Percentiles rank a stretch among this genome's conserved stretches.
phyloP scores from a whole-genome alignment of 2,797 vertebrate genomes.

The Sciurus carolinensis region DNA sequence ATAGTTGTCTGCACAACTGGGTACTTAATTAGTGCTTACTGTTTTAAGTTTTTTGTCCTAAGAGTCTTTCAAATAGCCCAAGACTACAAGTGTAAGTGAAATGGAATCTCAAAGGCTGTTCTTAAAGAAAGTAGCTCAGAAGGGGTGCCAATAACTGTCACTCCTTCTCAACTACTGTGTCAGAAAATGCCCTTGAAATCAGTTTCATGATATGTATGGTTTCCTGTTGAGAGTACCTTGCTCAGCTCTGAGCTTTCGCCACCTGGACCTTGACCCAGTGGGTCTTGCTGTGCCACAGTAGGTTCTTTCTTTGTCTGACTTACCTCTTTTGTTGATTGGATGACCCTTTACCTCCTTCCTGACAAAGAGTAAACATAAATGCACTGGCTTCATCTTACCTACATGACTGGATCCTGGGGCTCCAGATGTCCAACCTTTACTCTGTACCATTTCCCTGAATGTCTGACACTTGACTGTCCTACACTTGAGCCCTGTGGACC shows the following conservation, averaged over 20 bases:
- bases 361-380: background rate
- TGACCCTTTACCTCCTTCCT: background rate
- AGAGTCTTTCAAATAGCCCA: constrained; percentile 50
- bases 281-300: no score
- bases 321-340: background rate
- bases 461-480: background rate
- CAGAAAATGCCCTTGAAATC: background rate
- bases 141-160: background rate
- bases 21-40: constrained; percentile 39
- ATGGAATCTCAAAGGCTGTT: constrained; percentile 33
- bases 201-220: background rate
- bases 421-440: background rate
- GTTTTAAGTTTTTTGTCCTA: constrained; percentile 20
- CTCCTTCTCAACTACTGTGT: background rate
- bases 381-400: background rate
- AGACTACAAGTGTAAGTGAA: background rate
- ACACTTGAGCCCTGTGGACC: background rate
- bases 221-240: background rate
- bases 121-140: constrained; percentile 37
- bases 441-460: background rate
- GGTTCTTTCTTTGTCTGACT: background rate
- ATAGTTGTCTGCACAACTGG: background rate
- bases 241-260: background rate
- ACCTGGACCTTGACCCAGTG: background rate
- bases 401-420: background rate